Evolutionary conservation across 2,797 vertebrate species (phyloP).

Genomic region (Siniperca undulata): DNA sequence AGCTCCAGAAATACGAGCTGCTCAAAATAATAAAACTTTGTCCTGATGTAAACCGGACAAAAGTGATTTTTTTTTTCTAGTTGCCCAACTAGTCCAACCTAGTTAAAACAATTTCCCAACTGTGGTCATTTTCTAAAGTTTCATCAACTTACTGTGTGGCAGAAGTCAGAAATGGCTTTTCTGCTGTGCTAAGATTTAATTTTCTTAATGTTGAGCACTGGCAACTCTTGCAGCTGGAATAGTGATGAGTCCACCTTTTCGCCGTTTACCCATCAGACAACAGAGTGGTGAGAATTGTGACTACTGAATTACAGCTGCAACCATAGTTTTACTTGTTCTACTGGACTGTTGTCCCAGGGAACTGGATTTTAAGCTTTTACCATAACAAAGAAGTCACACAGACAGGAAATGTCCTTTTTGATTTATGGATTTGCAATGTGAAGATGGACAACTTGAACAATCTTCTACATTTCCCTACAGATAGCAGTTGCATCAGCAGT

Average conservation of each 20-base stretch:
- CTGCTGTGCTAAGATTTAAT: not conserved
- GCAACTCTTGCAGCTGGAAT: constrained; percentile 39
- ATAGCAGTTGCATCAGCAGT: not conserved
- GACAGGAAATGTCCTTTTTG: not conserved
- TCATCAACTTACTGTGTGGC: not conserved
- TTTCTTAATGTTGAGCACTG: not conserved
- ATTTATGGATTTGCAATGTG: not conserved
- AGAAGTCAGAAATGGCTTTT: not conserved
- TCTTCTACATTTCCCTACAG: constrained; percentile 33
- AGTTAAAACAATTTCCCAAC: not conserved
- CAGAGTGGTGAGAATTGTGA: constrained; percentile 79
- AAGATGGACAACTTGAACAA: not conserved
- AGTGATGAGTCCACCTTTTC: constrained; percentile 77
- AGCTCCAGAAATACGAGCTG: not conserved
- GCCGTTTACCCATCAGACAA: constrained; percentile 91
- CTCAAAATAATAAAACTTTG: not conserved
- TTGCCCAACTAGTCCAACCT: no score
- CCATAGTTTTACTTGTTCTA: not conserved
- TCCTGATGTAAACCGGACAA: not conserved
- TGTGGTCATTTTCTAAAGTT: not conserved
- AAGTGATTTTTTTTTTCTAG: not conserved
- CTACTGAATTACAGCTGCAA: constrained; percentile 80
- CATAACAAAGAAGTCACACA: not conserved
- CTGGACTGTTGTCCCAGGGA: fast-evolving
- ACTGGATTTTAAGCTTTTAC: not conserved